Percentiles rank a stretch among this genome's conserved stretches.
Evolutionary conservation across 2,797 vertebrate genomes (phyloP).

Genomic region (Chanos chanos): DNA sequence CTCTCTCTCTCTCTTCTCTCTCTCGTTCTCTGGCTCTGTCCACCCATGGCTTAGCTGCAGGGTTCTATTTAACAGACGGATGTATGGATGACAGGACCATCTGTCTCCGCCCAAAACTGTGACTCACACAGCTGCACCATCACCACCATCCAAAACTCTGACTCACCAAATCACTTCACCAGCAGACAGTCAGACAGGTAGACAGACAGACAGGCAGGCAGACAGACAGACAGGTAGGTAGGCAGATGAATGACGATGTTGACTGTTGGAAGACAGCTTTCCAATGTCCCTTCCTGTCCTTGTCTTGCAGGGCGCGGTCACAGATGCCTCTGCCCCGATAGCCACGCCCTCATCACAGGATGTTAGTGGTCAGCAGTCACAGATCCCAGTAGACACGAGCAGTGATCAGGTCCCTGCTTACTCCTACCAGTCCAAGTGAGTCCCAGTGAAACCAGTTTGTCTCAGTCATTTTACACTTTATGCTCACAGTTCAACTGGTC

Average conservation of each 20-base stretch:
- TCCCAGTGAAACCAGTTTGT: conserved; percentile 25
- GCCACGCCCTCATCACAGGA: conserved; percentile 94
- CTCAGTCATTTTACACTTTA: too few species aligned
- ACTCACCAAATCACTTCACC: too few species aligned
- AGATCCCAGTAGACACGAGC: conserved; percentile 89
- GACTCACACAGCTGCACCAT: too few species aligned
- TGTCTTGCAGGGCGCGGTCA: conserved; percentile 84
- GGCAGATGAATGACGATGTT: too few species aligned
- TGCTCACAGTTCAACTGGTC: too few species aligned
- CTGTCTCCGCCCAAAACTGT: conserved; percentile 34
- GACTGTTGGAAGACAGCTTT: too few species aligned
- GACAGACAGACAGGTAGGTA: too few species aligned
- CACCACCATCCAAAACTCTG: too few species aligned
- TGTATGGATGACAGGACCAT: conserved; percentile 59
- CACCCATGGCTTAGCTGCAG: conserved; percentile 56
- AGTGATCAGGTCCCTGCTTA: conserved; percentile 88
- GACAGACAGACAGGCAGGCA: too few species aligned
- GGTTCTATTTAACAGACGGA: conserved; percentile 53
- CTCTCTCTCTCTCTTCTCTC: conserved; percentile 3
- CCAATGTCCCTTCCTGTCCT: conserved; percentile 28
- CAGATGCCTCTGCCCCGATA: conserved; percentile 90
- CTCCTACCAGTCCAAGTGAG: conserved; percentile 97
- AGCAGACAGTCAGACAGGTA: too few species aligned
- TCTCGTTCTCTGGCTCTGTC: conserved; percentile 14
- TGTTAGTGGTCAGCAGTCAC: conserved; percentile 89